A percentile compares a stretch with the other conserved stretches of the same genome.
These are phyloP conservation scores for Halichoerus grypus DNA, from an alignment of 2,113 vertebrate genomes.

Conservation along the genomic window DNA sequence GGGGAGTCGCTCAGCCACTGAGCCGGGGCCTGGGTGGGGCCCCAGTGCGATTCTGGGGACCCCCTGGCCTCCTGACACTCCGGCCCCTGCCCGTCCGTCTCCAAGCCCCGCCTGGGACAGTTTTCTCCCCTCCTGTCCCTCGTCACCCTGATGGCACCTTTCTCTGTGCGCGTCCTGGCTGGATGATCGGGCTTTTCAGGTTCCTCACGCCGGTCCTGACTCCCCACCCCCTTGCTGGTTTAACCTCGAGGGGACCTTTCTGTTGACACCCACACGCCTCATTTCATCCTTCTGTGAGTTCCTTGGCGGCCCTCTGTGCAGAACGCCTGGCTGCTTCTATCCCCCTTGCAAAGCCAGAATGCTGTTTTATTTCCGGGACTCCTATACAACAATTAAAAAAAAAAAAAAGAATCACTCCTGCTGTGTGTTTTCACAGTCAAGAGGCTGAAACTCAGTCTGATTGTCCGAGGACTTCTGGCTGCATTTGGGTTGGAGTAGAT, in stretches of 20 bases:
- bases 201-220: not conserved
- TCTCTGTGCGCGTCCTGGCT: accelerated
- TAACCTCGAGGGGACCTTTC: not conserved
- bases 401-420: not conserved
- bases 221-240: not conserved
- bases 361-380: not conserved
- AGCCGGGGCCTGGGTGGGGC: not conserved
- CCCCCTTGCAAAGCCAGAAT: not conserved
- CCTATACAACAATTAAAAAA: not conserved
- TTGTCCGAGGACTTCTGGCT: not conserved
- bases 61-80: not conserved
- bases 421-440: not conserved
- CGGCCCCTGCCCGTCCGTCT: accelerated
- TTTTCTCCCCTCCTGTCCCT: not conserved
- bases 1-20: not conserved
- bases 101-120: not conserved
- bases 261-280: not conserved
- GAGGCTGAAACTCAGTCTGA: slow-evolving; percentile 46
- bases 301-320: not conserved
- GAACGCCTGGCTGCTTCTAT: not conserved
- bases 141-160: not conserved
- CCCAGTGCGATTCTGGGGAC: not conserved
- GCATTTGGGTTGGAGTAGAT: slow-evolving; percentile 37
- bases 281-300: not conserved
- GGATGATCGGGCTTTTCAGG: not conserved